phyloP scores from a whole-genome alignment of 2,797 vertebrate species.

The Lacerta bilineata region DNA sequence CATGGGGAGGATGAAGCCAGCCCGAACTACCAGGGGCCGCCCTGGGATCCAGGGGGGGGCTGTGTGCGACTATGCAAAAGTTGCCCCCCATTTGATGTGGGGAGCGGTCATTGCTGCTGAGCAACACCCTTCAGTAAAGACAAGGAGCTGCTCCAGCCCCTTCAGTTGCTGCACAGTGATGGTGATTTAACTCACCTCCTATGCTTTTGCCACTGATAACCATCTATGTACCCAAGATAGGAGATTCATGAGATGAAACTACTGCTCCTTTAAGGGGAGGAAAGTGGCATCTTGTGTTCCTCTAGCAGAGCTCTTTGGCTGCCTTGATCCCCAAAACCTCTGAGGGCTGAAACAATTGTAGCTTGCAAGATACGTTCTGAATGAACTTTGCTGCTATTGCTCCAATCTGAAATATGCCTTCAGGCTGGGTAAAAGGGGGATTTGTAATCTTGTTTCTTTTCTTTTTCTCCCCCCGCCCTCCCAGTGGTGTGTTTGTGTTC shows the following conservation, averaged over 20 bases:
- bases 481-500: not conserved
- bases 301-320: not conserved
- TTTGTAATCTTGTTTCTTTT: too few species aligned
- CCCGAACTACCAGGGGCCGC: too few species aligned
- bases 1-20: too few species aligned
- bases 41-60: too few species aligned
- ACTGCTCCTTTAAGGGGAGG: not conserved
- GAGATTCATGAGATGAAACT: not conserved
- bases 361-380: not conserved
- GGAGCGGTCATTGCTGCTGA: not conserved
- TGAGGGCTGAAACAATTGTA: conserved; percentile 21
- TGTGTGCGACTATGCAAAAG: too few species aligned
- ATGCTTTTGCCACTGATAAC: not conserved
- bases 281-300: not conserved
- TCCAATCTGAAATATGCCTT: too few species aligned
- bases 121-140: not conserved
- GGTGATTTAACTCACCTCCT: not conserved
- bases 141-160: not conserved
- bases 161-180: not conserved
- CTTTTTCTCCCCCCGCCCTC: too few species aligned
- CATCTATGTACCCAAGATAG: not conserved
- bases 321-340: not conserved
- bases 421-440: too few species aligned
- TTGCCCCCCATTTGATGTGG: too few species aligned
- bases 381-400: too few species aligned